phyloP scores from a whole-genome alignment of 2,113 vertebrate species.

The Rhineura floridana region DNA sequence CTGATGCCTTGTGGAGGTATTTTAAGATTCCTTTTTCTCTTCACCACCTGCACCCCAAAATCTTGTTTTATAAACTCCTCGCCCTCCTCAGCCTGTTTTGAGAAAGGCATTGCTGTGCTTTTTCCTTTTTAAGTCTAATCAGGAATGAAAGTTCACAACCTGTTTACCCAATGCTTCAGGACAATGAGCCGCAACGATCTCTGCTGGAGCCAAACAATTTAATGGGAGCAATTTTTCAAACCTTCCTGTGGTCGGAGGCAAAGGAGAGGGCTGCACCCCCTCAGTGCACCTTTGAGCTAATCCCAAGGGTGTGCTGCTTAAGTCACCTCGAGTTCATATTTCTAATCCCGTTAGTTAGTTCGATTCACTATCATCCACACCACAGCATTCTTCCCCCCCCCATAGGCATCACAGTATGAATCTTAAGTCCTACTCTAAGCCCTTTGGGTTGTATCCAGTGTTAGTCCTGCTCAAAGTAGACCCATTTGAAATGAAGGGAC shows the following conservation, averaged over 20 bases:
- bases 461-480: no score
- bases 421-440: no score
- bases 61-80: background rate
- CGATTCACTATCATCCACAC: background rate
- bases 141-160: background rate
- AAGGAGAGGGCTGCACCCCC: background rate
- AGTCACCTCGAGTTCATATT: conserved; percentile 33
- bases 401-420: no score
- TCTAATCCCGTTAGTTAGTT: conserved; percentile 28
- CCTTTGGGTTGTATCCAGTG: no score
- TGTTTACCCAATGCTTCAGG: background rate
- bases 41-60: accelerated
- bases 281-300: background rate
- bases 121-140: background rate
- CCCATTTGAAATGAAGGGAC: no score
- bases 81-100: background rate
- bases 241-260: conserved; percentile 3
- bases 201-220: background rate
- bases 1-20: no score
- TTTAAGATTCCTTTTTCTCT: background rate
- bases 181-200: background rate
- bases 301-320: conserved; percentile 24
- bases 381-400: background rate
- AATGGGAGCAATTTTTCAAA: background rate
- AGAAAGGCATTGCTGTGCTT: background rate